Evolutionary conservation across 2,888 invertebrate genomes (phyloP), one percentile per base, ranked within the genome.

Genomic region (Orchesella flavescens): DNA sequence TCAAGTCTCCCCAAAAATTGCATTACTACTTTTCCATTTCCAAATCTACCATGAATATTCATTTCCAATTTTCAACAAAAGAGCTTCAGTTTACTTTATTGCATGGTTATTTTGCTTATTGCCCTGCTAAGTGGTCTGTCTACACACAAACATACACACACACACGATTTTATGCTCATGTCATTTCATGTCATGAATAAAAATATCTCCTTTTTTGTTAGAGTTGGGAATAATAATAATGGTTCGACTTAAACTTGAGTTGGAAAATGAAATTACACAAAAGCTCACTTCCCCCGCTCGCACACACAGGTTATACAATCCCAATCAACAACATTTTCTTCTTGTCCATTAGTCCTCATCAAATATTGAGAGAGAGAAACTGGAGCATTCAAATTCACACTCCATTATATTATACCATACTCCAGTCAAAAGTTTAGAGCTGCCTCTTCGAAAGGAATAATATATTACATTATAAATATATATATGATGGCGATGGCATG

Each of bases 1-100:
- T 49, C 3, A 49, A 7, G 49, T 49, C 12, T 12, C 12, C 49
- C 49, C 49, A 49, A 49, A 12, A 49, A 49, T 49, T 12, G 59
- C 68, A 77, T 68, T 69, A 57, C 57, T 77, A 59, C 53, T 55
- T 24, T 71, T 63, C 13, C 73, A n/a, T n/a, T n/a, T n/a, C n/a
- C n/a, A n/a, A n/a, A n/a, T n/a, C n/a, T n/a, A n/a, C n/a, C n/a
- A 80, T 80, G 72, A 72, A 72, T 79, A 73, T 80, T 73, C 73
- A 80, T 74, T 55, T 17, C 13, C 34, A 72, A 46, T 49, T n/a
- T 44, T 15, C 5, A 49, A 49, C 49, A 49, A n/a, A 44, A 15
- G 49, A 49, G n/a, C 12, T 49, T 2, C 3, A 49, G 12, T 15
- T 49, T n/a, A n/a, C n/a, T n/a, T n/a, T 49, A 12, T 15, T 49